Base-by-base conservation (phyloP, 1,140 invertebrate species). In the Cardiocondyla obscurior region DNA sequence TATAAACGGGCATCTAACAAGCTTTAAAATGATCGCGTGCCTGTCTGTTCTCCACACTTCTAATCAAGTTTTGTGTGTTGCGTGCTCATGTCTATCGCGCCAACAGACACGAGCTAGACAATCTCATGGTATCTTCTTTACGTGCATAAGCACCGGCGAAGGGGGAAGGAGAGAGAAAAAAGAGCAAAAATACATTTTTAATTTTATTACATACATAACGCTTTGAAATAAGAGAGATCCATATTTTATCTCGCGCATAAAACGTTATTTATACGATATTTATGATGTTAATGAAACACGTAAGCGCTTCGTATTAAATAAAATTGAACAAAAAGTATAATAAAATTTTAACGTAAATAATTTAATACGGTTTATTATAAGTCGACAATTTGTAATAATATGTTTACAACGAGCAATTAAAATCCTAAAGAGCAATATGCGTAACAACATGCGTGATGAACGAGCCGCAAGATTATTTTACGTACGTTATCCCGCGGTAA, bases 1-100 rank as follows among this genome's bases (percentile, higher is more conserved):
- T 70, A 65, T 70, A 19, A 69, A 10, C 33, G 4, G 39, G 6
- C 19, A 84, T 87, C 64, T 70, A 82, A 82, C 51, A 72, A 77
- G 16, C 74, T 67, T 25, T 42, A 62, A 0, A 22, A 19, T 60
- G 49, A 87, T 88, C 82, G 86, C 86, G 86, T 88, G 86, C 65
- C 64, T 44, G 86, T 87, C 85, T 79, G 82, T 88, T 77, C 65
- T 60, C 57, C 51, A 28, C 28, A 25, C 28, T 70, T 53, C 60
- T 42, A 49, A 53, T 72, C 67, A 51, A 81, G 74, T 49, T 72
- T 16, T 25, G 42, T 42, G 42, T 51, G 36, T n/a, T 69, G 82
- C 69, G 51, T 44, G 76, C 72, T 81, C 53, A 62, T 44, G 79
- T 14, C 81, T 55, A 62, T 19, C 14, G 28, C 49, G 58, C 69